These are phyloP conservation scores for Pelmatolapia mariae DNA, from an alignment of 2,113 vertebrate genomes.

Conservation along the genomic window DNA sequence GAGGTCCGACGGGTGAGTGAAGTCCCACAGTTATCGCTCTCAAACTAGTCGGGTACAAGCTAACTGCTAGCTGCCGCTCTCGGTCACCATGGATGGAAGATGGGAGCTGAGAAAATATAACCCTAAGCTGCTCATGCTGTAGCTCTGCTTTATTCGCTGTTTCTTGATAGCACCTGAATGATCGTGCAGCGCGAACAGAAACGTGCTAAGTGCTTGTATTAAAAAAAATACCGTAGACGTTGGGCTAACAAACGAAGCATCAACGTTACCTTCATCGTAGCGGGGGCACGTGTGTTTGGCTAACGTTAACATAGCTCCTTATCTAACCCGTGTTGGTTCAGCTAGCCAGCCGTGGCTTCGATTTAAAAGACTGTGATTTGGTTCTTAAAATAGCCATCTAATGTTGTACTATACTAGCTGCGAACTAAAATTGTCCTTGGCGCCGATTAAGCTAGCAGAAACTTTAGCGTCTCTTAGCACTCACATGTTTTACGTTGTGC, in stretches of 20 bases:
- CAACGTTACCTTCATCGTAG: not conserved
- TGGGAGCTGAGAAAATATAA: not conserved
- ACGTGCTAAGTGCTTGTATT: too few species aligned
- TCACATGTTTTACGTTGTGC: not conserved
- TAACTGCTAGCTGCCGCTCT: constrained; percentile 22
- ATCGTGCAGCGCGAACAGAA: fast-evolving
- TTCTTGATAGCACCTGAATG: fast-evolving
- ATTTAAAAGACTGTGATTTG: not conserved
- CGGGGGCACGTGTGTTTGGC: constrained; percentile 37
- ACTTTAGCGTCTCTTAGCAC: not conserved
- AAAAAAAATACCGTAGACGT: not conserved
- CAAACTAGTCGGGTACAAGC: not conserved
- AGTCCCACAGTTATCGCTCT: not conserved
- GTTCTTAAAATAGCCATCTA: not conserved
- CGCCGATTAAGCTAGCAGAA: not conserved
- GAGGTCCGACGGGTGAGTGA: constrained; percentile 84
- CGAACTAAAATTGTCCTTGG: not conserved
- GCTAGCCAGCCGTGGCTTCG: too few species aligned
- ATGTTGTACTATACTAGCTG: not conserved
- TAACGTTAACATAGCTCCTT: not conserved
- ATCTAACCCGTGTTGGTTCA: not conserved
- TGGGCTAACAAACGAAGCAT: not conserved
- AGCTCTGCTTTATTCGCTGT: fast-evolving
- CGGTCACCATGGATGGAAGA: not conserved
- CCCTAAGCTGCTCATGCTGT: too few species aligned